These are phyloP conservation scores for Parochlus steinenii DNA, from an alignment of 2,888 invertebrate species.

Conservation along the genomic window DNA sequence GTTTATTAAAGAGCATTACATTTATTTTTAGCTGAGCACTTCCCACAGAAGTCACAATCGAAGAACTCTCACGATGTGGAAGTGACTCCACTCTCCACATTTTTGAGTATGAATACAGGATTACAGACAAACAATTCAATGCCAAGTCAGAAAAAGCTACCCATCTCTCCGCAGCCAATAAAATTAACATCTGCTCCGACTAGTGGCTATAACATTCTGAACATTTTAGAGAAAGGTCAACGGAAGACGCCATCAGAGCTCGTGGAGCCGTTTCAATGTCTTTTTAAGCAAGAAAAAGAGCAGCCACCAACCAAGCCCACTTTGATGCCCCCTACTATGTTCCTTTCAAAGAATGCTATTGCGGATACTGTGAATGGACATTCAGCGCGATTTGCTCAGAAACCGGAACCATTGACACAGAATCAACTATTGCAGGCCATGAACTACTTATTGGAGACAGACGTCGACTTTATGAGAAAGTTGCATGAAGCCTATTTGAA, in stretches of 20 bases:
- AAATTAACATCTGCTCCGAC: not conserved
- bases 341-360: no score
- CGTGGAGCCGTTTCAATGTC: constrained; percentile 1
- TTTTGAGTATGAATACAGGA: no score
- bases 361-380: no score
- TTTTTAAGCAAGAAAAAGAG: not conserved
- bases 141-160: no score
- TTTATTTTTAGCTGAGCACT: no score
- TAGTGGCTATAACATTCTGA: constrained; percentile 11
- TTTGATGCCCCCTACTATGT: constrained; percentile 76
- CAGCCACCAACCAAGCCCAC: constrained; percentile 46
- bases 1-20: no score
- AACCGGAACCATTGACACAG: constrained; percentile 64
- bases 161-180: no score
- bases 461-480: constrained; percentile 74
- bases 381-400: no score
- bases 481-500: constrained; percentile 86
- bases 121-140: no score
- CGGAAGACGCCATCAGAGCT: constrained; percentile 1
- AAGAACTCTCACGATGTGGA: no score
- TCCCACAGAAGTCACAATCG: no score
- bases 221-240: constrained; percentile 1
- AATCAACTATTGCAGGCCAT: constrained; percentile 82
- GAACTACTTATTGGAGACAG: constrained; percentile 70
- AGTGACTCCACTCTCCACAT: no score